Evolutionary conservation across 1,140 invertebrate genomes (phyloP), one percentile per base, ranked within the genome.

Genomic region (Paralvinella palmiformis): DNA sequence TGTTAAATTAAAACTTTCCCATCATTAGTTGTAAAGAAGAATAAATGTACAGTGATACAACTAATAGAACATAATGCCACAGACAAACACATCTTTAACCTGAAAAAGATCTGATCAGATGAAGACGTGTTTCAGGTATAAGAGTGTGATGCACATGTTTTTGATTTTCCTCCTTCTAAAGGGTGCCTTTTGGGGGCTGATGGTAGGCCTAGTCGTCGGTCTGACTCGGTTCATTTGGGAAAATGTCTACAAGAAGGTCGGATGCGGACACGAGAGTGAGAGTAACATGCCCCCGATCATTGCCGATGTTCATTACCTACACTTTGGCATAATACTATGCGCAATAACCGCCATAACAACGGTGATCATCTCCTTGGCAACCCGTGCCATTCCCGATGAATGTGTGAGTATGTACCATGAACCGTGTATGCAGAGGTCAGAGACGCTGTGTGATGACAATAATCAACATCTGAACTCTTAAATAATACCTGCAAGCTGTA

Each of bases 101-200:
- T n/a, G n/a, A n/a, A n/a, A n/a, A n/a, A n/a, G n/a, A n/a, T n/a
- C n/a, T n/a, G n/a, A n/a, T n/a, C n/a, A n/a, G n/a, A n/a, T n/a
- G n/a, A n/a, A n/a, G n/a, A n/a, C n/a, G n/a, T n/a, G n/a, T n/a
- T n/a, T n/a, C n/a, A n/a, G n/a, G n/a, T n/a, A n/a, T n/a, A n/a
- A n/a, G n/a, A n/a, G n/a, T n/a, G n/a, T n/a, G n/a, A n/a, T n/a
- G n/a, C n/a, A n/a, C n/a, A n/a, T n/a, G n/a, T n/a, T n/a, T n/a
- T n/a, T n/a, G n/a, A n/a, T n/a, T n/a, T n/a, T n/a, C n/a, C n/a
- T 52, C 48, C 24, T 50, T 4, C 56, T 50, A 27, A 58, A 83
- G 78, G 81, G 81, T 7, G 81, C 78, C 22, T 83, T 83, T 67
- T 82, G 74, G 75, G 70, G 74, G n/a, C 68, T 83, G 20, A 76